Conservation (phyloP, 2,797 vertebrate genomes). For the Artibeus jamaicensis region DNA sequence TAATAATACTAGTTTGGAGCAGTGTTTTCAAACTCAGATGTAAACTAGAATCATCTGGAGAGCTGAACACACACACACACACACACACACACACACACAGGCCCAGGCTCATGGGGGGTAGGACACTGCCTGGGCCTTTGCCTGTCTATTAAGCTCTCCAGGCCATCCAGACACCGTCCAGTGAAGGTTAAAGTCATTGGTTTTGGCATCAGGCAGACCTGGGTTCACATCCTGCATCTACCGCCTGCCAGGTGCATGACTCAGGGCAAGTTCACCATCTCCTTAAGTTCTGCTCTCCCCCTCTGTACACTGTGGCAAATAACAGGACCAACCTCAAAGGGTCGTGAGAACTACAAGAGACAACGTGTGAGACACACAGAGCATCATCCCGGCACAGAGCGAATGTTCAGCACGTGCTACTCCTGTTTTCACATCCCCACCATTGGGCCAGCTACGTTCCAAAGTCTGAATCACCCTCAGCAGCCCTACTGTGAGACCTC, state of each 20-base stretch:
- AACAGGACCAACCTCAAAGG: background rate
- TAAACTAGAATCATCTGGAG: background rate
- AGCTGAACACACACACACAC: background rate
- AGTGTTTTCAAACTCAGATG: background rate
- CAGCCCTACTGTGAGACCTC: background rate
- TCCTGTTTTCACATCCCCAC: background rate
- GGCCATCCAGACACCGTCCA: background rate
- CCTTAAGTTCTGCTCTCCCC: background rate
- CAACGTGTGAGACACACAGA: background rate
- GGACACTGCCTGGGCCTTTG: background rate
- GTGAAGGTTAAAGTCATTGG: background rate
- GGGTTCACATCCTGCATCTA: background rate
- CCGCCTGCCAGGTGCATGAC: background rate
- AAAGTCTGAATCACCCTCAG: background rate
- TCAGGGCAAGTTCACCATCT: background rate
- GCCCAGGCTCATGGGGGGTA: background rate
- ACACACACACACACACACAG: background rate
- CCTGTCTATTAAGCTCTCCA: background rate
- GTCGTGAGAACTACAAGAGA: background rate
- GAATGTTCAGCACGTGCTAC: background rate
- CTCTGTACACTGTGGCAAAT: background rate
- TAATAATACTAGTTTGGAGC: background rate
- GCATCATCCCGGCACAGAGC: background rate
- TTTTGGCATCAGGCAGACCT: background rate
- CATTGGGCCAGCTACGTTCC: background rate